phyloP scores from a whole-genome alignment of 92 coral and sea anemone species.

The Palythoa grandis region DNA sequence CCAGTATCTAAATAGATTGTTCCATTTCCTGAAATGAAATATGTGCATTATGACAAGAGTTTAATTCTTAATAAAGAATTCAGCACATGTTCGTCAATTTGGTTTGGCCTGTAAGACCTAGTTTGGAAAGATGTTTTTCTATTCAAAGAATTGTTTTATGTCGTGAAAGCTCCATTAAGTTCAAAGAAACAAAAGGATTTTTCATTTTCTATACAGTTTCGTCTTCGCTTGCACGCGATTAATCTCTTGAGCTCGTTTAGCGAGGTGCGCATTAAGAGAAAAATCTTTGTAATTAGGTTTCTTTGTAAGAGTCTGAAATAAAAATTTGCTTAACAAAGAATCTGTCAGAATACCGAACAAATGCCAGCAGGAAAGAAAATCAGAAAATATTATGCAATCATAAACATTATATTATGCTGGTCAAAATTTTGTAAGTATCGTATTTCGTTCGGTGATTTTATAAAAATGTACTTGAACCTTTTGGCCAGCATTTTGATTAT shows the following conservation, averaged over 20 bases:
- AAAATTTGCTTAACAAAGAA: constrained; percentile 24
- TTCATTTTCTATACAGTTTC: neutral
- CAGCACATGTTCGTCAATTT: constrained; percentile 14
- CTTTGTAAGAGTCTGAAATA: constrained; percentile 22
- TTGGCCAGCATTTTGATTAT: constrained; percentile 31
- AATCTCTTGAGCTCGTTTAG: constrained; percentile 30
- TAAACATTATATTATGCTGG: constrained; percentile 32
- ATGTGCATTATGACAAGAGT: constrained; percentile 15
- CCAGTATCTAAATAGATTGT: constrained; percentile 53
- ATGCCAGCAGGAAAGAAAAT: constrained; percentile 28
- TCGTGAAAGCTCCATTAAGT: neutral
- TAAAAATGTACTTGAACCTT: constrained; percentile 48
- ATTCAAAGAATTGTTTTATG: neutral
- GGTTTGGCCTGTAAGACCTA: neutral
- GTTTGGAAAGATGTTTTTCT: neutral
- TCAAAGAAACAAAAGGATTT: neutral
- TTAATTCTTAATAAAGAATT: constrained; percentile 3
- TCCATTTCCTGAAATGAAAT: constrained; percentile 59
- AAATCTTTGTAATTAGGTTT: constrained; percentile 32
- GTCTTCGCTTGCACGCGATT: neutral
- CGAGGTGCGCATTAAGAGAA: constrained; percentile 25
- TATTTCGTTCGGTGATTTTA: constrained; percentile 61
- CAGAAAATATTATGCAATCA: constrained; percentile 16
- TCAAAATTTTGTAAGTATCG: constrained; percentile 38
- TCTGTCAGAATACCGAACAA: constrained; percentile 12